Base-by-base conservation (phyloP, 2,113 vertebrate genomes). In the Nothobranchius furzeri region DNA sequence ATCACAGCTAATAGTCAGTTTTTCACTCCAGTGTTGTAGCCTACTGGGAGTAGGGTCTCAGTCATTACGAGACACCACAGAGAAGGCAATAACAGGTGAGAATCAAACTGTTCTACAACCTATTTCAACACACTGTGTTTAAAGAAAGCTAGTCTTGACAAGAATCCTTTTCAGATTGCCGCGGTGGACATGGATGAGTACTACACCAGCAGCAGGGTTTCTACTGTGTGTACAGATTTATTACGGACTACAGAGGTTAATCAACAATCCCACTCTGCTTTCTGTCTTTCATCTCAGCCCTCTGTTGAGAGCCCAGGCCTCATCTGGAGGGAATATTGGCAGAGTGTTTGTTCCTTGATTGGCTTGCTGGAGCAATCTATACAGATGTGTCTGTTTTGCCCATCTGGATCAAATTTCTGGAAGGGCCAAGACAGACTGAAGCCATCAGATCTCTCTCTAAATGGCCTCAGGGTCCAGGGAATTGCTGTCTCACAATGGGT, bases 291-390 rank as follows among this genome's bases (percentile, higher is more conserved):
- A 86, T 88, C 77, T 75, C 64, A 61, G 60, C 64, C 69, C 66
- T 68, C 73, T 66, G 73, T 70, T 70, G 86, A 59, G 72, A 78
- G 75, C 75, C 73, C 81, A 62, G 71, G 75, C 60, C 87, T 84
- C 75, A 82, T 89, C 85, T 85, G 79, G 76, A 67, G 86, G 76
- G 84, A 87, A 85, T 90, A 89, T 88, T 86, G 88, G 82, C 85
- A 84, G 78, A 86, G 78, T 85, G 81, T 89, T 87, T 91, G 85
- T 84, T 83, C 81, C 77, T 70, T 89, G 88, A 91, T 89, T 88
- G 88, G 88, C 85, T 88, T 80, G 60, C 63, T 49, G 78, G 83
- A 84, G 77, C 60, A 49, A 89, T 86, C 82, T 74, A 88, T 90
- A 88, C 85, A 89, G 81, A 88, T 88, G 83, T 82, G 82, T 85